Evolutionary conservation across 35 echinoderm and acorn worm genomes (phyloP).

Genomic region (Ophiothrix spiculata): DNA sequence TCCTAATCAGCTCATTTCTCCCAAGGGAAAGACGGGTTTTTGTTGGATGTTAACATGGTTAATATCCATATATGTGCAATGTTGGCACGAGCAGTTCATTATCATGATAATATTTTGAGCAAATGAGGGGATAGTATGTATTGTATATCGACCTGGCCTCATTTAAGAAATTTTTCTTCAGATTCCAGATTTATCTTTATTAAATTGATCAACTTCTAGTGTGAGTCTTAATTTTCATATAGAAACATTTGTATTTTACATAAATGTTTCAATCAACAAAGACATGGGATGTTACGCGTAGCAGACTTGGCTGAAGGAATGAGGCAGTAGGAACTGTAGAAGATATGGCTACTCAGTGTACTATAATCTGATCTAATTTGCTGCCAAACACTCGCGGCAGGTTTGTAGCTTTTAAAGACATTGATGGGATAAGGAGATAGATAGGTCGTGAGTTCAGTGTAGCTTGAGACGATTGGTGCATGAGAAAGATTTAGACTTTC

Average conservation of each 20-base stretch:
- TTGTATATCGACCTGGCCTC: too few species aligned
- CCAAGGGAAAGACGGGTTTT: not conserved
- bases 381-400: not conserved
- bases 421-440: not conserved
- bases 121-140: not conserved
- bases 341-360: too few species aligned
- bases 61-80: not conserved
- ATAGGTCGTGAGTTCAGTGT: conserved; percentile 2
- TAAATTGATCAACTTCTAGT: too few species aligned
- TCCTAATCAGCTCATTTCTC: not conserved
- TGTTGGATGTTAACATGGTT: not conserved
- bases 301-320: too few species aligned
- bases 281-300: too few species aligned
- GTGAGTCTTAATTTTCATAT: too few species aligned
- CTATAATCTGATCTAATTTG: conserved; percentile 2
- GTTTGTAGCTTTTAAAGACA: conserved; percentile 1
- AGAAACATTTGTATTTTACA: too few species aligned
- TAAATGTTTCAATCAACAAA: too few species aligned
- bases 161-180: too few species aligned
- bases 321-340: too few species aligned
- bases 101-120: not conserved
- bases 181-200: too few species aligned
- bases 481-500: too few species aligned
- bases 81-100: not conserved
- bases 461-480: not conserved